Conservation (phyloP, 1,140 invertebrate species). For the Delia radicum region DNA sequence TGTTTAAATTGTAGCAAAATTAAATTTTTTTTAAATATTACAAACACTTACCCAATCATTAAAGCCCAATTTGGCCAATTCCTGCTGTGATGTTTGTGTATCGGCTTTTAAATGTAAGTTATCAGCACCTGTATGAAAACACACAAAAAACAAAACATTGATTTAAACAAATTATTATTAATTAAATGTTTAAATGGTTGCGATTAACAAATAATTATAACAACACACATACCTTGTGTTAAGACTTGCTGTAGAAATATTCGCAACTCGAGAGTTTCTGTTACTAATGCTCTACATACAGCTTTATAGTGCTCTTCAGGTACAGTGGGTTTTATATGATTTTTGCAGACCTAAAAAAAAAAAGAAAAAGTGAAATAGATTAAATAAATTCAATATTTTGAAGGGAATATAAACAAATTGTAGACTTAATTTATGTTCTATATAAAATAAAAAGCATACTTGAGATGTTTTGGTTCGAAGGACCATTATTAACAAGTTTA, state of each 20-base stretch:
- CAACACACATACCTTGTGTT: constrained; percentile 54
- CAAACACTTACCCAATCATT: constrained; percentile 78
- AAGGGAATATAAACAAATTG: too few relatives aligned
- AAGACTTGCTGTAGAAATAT: constrained; percentile 85
- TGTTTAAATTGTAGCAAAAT: too few relatives aligned
- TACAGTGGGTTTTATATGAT: constrained; percentile 49
- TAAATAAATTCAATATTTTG: not conserved
- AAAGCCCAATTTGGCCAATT: constrained; percentile 77
- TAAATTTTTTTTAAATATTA: not conserved
- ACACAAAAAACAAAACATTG: not conserved
- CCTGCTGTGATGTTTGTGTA: constrained; percentile 62
- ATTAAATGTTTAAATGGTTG: not conserved
- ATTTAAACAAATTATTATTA: not conserved
- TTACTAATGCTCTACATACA: constrained; percentile 85
- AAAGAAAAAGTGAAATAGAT: not conserved
- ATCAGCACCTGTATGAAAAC: constrained; percentile 53
- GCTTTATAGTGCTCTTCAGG: constrained; percentile 84
- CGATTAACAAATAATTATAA: not conserved
- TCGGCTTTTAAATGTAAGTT: constrained; percentile 62
- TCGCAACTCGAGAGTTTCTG: constrained; percentile 85
- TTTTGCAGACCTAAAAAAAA: constrained; percentile 44
- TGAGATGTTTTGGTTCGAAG: too few relatives aligned
- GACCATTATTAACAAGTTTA: too few relatives aligned
- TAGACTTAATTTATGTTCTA: too few relatives aligned
- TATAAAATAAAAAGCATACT: too few relatives aligned